A percentile compares a stretch with the other conserved stretches of the same genome.
phyloP scores from a whole-genome alignment of 2,797 vertebrate genomes.

The Zenarchopterus dispar region DNA sequence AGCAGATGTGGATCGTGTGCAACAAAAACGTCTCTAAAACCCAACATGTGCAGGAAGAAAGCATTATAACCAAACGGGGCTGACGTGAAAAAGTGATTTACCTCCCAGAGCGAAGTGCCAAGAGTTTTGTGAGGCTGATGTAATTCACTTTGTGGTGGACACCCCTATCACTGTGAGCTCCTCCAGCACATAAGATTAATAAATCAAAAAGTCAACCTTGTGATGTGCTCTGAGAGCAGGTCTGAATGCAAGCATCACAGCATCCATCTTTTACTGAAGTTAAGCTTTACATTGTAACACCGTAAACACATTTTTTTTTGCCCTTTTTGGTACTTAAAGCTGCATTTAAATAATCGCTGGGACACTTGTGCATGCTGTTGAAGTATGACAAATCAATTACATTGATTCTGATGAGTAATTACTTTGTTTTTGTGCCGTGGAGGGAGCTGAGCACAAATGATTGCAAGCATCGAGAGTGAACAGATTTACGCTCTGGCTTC shows the following conservation, averaged over 20 bases:
- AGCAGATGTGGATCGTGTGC: neutral
- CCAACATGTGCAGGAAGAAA: neutral
- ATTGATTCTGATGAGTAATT: constrained; percentile 44
- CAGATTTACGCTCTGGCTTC: constrained; percentile 4
- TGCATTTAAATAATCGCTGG: constrained; percentile 21
- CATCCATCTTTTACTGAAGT: neutral
- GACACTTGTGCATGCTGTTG: constrained; percentile 10
- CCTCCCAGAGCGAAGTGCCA: neutral
- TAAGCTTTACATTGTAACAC: neutral
- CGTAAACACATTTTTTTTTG: neutral
- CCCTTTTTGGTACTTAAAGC: neutral
- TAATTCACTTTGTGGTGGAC: constrained; percentile 7
- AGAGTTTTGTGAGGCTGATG: neutral
- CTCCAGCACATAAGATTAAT: constrained; percentile 9
- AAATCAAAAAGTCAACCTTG: constrained; percentile 28
- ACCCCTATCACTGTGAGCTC: constrained; percentile 14
- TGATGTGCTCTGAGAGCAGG: constrained; percentile 22
- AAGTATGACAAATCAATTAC: constrained; percentile 28
- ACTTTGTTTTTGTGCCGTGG: constrained; percentile 35
- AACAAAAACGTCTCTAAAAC: neutral
- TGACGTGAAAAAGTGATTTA: neutral
- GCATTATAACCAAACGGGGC: neutral
- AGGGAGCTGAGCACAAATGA: constrained; percentile 7
- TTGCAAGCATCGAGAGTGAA: neutral
- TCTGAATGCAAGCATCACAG: constrained; percentile 11